These are phyloP conservation scores for Struthio camelus DNA, from an alignment of 2,113 vertebrate species.

Conservation along the genomic window DNA sequence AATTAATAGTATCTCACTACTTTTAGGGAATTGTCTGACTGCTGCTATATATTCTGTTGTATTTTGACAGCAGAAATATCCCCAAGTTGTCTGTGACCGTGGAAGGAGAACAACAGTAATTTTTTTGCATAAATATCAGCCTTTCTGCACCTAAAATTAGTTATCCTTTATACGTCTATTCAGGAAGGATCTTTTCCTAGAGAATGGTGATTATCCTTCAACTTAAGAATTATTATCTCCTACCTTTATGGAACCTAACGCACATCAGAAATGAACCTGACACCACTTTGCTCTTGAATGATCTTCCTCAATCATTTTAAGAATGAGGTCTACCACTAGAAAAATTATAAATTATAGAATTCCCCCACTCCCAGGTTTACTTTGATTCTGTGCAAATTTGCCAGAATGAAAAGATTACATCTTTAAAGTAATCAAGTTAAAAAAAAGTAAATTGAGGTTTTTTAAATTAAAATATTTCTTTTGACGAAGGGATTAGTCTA, in stretches of 20 bases:
- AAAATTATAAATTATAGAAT: constrained; percentile 42
- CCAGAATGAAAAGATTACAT: constrained; percentile 24
- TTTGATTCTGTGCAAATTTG: constrained; percentile 51
- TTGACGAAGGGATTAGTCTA: constrained; percentile 72
- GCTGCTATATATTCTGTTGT: not conserved
- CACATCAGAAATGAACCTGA: constrained; percentile 8
- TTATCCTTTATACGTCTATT: not conserved
- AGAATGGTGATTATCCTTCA: constrained; percentile 25
- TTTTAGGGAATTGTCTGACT: not conserved
- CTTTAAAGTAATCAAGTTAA: constrained; percentile 24
- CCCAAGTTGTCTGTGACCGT: not conserved
- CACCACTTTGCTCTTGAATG: constrained; percentile 13
- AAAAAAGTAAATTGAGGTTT: constrained; percentile 48
- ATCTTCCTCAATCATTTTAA: constrained; percentile 49
- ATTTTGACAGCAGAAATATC: not conserved
- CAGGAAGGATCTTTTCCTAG: not conserved
- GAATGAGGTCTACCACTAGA: not conserved
- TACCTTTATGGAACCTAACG: constrained; percentile 14
- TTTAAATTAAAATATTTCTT: constrained; percentile 68
- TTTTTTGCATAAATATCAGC: not conserved
- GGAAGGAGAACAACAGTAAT: not conserved
- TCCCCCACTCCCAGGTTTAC: constrained; percentile 3
- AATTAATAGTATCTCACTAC: not conserved
- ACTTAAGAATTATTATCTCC: constrained; percentile 30
- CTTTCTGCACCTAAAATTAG: not conserved